Conservation (phyloP, 2,888 invertebrate genomes). For the Xestobium rufovillosum region DNA sequence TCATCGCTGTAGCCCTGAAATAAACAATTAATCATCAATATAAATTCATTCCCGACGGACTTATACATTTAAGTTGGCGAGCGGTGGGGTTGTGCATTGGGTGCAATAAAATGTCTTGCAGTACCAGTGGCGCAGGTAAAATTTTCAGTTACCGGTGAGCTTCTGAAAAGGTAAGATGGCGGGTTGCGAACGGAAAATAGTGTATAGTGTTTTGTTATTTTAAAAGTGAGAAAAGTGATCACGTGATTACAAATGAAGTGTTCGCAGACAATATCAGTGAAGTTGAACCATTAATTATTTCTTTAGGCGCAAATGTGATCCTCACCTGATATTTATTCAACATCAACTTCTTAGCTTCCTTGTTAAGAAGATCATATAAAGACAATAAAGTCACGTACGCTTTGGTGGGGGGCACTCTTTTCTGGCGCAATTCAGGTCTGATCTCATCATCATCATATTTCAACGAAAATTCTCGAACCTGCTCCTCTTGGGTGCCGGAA, state of each 20-base stretch:
- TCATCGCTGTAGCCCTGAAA: conserved; percentile 55
- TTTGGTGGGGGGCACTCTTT: conserved; percentile 50
- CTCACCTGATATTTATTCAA: conserved; percentile 55
- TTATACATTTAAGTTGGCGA: no score
- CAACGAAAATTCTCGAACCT: conserved; percentile 31
- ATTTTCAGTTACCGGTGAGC: no score
- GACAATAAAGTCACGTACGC: conserved; percentile 53
- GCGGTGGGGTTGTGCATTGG: no score
- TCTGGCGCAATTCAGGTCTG: conserved; percentile 37
- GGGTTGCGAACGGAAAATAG: background rate
- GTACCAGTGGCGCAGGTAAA: no score
- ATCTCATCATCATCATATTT: conserved; percentile 34
- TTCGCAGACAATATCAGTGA: no score
- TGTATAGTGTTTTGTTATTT: background rate
- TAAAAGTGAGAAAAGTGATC: background rate
- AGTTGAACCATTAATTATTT: no score
- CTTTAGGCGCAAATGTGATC: no score
- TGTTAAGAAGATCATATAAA: conserved; percentile 57
- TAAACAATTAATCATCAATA: conserved; percentile 13
- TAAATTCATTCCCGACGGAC: conserved; percentile 1
- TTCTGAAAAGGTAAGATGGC: background rate
- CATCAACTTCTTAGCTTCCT: conserved; percentile 57
- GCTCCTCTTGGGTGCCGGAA: conserved; percentile 28
- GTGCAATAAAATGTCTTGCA: no score
- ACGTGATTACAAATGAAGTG: background rate